Evolutionary conservation across 2,888 invertebrate species (phyloP), one percentile per base, ranked within the genome.

Genomic region (Xestia xanthographa): DNA sequence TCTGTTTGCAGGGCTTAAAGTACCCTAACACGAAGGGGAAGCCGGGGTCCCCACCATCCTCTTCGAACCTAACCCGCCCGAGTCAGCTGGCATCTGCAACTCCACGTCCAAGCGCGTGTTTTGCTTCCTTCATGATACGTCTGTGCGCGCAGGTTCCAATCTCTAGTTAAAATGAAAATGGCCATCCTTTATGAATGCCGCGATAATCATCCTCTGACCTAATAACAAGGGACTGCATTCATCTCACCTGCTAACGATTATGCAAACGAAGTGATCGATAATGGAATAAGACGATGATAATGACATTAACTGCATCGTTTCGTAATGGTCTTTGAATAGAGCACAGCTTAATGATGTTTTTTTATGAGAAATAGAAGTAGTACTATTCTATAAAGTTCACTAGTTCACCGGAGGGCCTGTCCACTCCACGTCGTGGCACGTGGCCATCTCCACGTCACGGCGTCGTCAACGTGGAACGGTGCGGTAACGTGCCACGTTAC

Each of bases 221-320:
- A 72, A 34, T 76, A 34, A 43, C 20, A 50, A 0, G 2, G 2
- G 1, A 26, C 22, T 26, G 26, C n/a, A 38, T 43, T 81, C 20
- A 74, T 43, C 17, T 5, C 26, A 43, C 17, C 48, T 34, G 48
- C 17, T 34, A 73, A 65, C 22, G 26, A 65, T 43, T 50, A 81
- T 77, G 81, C 48, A 65, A 80, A 77, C 34, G 26, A 65, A 48
- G n/a, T 50, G 17, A 22, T 73, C 74, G 26, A 43, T 81, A 73
- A 50, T 43, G 9, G 17, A 77, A 34, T 60, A 20, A 34, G 0
- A 34, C 4, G 20, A 11, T 5, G 9, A 4, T 9, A 20, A 60
- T 11, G 34, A 60, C 29, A 1, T 11, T 20, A 60, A 34, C 11
- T 34, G 60, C 60, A 60, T 34, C 29, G 60, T 58, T 58, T 29